A percentile compares a stretch with the other conserved stretches of the same genome.
phyloP scores from a whole-genome alignment of 2,888 invertebrate species.

The Lasius fuliginosus region DNA sequence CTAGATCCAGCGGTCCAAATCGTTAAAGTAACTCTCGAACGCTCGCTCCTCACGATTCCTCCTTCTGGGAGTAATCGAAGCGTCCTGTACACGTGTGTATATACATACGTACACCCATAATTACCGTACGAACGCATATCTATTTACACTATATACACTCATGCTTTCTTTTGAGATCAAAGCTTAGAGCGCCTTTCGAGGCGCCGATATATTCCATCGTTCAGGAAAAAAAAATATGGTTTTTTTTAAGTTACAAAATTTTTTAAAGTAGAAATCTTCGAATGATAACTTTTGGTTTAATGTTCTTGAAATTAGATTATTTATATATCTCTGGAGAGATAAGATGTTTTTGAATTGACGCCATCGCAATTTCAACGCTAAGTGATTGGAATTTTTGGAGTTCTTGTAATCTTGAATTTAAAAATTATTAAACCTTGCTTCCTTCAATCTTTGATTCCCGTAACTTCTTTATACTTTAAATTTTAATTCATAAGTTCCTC shows the following conservation, averaged over 20 bases:
- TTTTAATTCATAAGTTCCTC: neutral
- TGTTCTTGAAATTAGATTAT: conserved; percentile 7
- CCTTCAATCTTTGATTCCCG: neutral
- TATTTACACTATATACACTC: conserved; percentile 84
- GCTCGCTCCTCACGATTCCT: conserved; percentile 25
- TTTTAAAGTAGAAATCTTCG: neutral
- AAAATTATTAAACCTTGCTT: neutral
- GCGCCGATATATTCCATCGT: conserved; percentile 45
- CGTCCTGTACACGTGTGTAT: conserved; percentile 72
- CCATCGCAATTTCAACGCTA: conserved; percentile 8
- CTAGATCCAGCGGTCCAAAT: conserved; percentile 29
- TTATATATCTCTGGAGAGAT: neutral
- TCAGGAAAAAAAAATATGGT: conserved; percentile 7
- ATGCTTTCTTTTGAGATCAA: conserved; percentile 69
- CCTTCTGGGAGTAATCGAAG: conserved; percentile 52
- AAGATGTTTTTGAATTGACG: conserved; percentile 3
- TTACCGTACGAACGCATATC: conserved; percentile 56
- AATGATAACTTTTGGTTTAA: conserved; percentile 3
- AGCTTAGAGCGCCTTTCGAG: conserved; percentile 56
- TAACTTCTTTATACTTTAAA: neutral
- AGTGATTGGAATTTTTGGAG: neutral
- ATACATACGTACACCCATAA: conserved; percentile 71
- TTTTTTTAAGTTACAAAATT: neutral
- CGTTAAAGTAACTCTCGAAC: conserved; percentile 28
- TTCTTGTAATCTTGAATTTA: neutral